Conservation (phyloP, 2,113 vertebrate species). For the Lipophrys pholis region DNA sequence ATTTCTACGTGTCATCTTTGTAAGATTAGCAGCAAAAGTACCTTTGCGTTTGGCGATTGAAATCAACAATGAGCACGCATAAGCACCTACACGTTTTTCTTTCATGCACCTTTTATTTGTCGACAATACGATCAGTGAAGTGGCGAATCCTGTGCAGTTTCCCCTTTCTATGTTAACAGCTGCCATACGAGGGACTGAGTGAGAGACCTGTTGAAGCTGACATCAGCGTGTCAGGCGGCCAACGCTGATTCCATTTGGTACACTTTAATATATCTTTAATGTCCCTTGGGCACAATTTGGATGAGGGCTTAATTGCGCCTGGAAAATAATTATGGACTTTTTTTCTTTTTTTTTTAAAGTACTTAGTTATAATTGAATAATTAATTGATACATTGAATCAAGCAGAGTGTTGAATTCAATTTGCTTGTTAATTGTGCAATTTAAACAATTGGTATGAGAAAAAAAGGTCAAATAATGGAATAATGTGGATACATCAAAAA, state of each 20-base stretch:
- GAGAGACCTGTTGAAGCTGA: conserved; percentile 5
- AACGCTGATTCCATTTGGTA: conserved; percentile 2
- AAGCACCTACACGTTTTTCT: no score
- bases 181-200: conserved; percentile 9
- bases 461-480: no score
- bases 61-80: no score
- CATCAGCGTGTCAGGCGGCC: neutral
- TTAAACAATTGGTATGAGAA: neutral
- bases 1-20: no score
- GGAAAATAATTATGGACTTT: conserved; percentile 27
- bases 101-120: neutral
- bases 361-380: conserved; percentile 31
- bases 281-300: conserved; percentile 33
- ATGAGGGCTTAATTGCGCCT: neutral
- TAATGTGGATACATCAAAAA: no score
- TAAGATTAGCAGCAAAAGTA: no score
- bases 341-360: neutral
- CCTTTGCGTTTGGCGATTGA: no score
- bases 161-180: conserved; percentile 8
- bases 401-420: conserved; percentile 22
- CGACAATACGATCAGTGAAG: neutral
- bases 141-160: neutral
- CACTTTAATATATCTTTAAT: conserved; percentile 23
- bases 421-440: conserved; percentile 19
- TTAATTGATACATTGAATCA: conserved; percentile 30